A percentile compares a stretch with the other conserved stretches of the same genome.
phyloP scores from a whole-genome alignment of 2,888 invertebrate species.

The Apamea sordens region DNA sequence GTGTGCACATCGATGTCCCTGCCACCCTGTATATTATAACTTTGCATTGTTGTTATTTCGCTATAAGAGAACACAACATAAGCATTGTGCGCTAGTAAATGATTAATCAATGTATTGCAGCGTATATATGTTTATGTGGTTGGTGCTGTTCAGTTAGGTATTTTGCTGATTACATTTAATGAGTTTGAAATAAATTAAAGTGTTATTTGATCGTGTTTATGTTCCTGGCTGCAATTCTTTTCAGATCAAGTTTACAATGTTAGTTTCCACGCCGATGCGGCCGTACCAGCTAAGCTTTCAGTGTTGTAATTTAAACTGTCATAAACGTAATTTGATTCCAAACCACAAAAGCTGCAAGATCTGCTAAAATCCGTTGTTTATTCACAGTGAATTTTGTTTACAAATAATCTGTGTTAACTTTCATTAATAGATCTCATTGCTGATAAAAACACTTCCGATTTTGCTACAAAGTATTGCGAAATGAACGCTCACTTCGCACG shows the following conservation, averaged over 20 bases:
- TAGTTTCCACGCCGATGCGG: too few species aligned
- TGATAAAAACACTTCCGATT: constrained; percentile 54
- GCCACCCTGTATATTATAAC: background rate
- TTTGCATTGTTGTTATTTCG: background rate
- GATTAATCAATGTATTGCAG: background rate
- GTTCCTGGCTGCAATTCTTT: constrained; percentile 10
- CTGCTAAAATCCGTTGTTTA: background rate
- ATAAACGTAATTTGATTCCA: background rate
- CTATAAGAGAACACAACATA: background rate
- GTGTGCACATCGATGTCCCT: too few species aligned
- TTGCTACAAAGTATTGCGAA: constrained; percentile 46
- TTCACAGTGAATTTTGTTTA: background rate
- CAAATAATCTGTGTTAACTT: constrained; percentile 26
- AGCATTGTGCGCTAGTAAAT: background rate
- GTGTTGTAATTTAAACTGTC: constrained; percentile 7
- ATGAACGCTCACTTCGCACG: constrained; percentile 44
- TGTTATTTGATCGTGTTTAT: background rate
- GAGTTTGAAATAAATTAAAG: constrained; percentile 1
- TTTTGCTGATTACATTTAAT: constrained; percentile 3
- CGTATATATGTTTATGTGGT: background rate
- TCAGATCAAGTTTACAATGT: background rate
- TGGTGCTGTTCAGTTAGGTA: background rate
- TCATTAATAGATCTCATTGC: constrained; percentile 47
- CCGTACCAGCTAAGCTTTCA: background rate
- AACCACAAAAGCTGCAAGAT: background rate